A percentile compares a stretch with the other conserved stretches of the same genome.
These are phyloP conservation scores for Lepus americanus DNA, from an alignment of 2,113 vertebrate species.

Conservation along the genomic window DNA sequence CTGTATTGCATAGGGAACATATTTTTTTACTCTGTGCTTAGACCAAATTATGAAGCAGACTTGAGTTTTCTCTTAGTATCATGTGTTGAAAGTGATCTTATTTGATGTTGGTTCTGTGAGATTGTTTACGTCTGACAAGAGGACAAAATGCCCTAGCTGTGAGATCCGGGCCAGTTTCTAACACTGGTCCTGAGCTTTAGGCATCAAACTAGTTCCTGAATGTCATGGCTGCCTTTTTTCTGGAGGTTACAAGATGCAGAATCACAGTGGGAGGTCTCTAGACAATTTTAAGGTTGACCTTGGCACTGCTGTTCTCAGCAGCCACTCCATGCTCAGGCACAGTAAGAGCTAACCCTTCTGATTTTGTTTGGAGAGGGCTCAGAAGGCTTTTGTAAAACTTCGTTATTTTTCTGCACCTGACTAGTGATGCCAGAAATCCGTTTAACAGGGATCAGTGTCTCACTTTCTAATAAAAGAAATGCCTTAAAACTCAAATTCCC, in stretches of 20 bases:
- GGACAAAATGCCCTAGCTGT: neutral
- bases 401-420: neutral
- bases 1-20: neutral
- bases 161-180: neutral
- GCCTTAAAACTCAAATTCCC: constrained; percentile 50
- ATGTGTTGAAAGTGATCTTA: neutral
- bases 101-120: neutral
- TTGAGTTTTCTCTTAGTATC: neutral
- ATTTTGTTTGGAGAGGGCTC: neutral
- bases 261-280: neutral
- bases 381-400: neutral
- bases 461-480: constrained; percentile 34
- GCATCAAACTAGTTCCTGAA: neutral
- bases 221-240: neutral
- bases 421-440: constrained; percentile 6
- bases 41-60: neutral
- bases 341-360: neutral
- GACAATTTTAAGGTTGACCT: neutral
- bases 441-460: neutral
- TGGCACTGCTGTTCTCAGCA: neutral
- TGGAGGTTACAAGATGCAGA: neutral
- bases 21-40: neutral
- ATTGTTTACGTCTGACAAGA: neutral
- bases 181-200: neutral
- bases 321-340: neutral